Evolutionary conservation across 2,797 vertebrate genomes (phyloP).

Genomic region (Poecilia velifera): DNA sequence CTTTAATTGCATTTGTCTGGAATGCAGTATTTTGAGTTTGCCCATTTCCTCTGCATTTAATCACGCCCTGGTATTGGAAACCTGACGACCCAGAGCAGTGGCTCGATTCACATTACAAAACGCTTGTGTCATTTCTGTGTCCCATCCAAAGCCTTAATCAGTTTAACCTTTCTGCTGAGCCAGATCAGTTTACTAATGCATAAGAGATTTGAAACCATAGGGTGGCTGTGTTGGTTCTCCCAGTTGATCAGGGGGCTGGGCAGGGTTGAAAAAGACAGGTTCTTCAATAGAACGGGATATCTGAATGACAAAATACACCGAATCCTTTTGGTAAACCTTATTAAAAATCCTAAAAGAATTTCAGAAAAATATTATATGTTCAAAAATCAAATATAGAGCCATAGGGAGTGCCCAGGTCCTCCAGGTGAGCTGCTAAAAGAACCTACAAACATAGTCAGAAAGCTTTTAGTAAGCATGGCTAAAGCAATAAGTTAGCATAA

Average conservation of each 20-base stretch:
- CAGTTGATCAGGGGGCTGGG: slow-evolving; percentile 37
- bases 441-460: background rate
- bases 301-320: slow-evolving; percentile 17
- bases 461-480: background rate
- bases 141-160: slow-evolving; percentile 78
- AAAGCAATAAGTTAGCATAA: background rate
- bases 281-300: slow-evolving; percentile 10
- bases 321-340: slow-evolving; percentile 21
- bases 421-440: background rate
- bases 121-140: slow-evolving; percentile 82
- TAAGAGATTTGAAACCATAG: slow-evolving; percentile 46
- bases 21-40: slow-evolving; percentile 80
- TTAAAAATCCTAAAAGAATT: slow-evolving; percentile 16
- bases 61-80: slow-evolving; percentile 69
- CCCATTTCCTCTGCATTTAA: slow-evolving; percentile 79
- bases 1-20: slow-evolving; percentile 80
- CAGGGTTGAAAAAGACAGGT: slow-evolving; percentile 27
- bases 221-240: slow-evolving; percentile 51
- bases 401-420: background rate
- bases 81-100: slow-evolving; percentile 58
- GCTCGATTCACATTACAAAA: slow-evolving; percentile 66
- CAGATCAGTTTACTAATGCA: slow-evolving; percentile 78
- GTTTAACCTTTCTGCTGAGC: slow-evolving; percentile 78
- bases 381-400: background rate
- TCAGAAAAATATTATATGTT: background rate